phyloP scores from a whole-genome alignment of 2,113 vertebrate species.

The Antigone vipio region DNA sequence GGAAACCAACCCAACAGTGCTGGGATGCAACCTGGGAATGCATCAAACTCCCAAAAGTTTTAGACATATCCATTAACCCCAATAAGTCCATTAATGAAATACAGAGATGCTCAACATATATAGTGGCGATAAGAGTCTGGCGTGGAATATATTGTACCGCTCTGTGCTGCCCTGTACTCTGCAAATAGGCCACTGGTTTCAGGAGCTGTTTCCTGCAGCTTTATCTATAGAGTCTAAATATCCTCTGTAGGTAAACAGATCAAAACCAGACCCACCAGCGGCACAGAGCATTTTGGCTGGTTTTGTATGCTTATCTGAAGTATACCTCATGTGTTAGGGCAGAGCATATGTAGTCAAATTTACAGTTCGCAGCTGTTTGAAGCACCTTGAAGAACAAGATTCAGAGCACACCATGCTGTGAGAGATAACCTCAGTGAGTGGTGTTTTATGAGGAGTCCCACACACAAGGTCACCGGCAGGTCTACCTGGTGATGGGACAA shows the following conservation, averaged over 20 bases:
- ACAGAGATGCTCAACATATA: background rate
- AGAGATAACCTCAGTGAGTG: background rate
- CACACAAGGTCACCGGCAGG: background rate
- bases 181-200: background rate
- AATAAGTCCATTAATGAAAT: background rate
- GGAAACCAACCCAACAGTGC: background rate
- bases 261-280: background rate
- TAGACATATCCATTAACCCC: background rate
- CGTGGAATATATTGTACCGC: background rate
- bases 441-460: background rate
- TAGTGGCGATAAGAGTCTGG: background rate
- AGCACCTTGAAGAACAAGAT: background rate
- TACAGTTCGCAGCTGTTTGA: background rate
- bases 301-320: too few species aligned
- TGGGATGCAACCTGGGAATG: background rate
- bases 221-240: background rate
- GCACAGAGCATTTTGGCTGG: too few species aligned
- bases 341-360: background rate
- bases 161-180: background rate
- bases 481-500: background rate
- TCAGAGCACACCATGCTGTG: background rate
- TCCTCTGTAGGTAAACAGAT: background rate
- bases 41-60: background rate
- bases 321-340: background rate
- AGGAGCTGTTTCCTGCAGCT: background rate